Evolutionary conservation across 2,113 vertebrate genomes (phyloP), one percentile per base, ranked within the genome.

Genomic region (Charadrius vociferus): DNA sequence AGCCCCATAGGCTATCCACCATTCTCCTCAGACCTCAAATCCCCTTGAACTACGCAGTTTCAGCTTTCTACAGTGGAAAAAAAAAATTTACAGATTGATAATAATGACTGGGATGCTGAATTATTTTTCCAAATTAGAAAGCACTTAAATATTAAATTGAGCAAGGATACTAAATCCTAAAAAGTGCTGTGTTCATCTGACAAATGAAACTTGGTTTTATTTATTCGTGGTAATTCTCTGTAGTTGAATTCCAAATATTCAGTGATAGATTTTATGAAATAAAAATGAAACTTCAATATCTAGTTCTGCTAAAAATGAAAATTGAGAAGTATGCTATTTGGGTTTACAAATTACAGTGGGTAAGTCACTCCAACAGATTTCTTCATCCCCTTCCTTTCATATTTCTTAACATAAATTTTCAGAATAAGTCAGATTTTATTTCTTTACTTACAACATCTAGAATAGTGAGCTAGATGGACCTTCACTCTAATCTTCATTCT

Each of bases 101-200:
- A 49, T 72, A 81, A 87, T 68, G 93, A 62, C 77, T n/a, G 10
- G 18, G 34, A 91, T 20, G 52, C 16, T 59, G 88, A 92, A 65
- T 86, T 84, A 71, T 73, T 93, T 91, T 70, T 91, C 37, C 58
- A 95, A 91, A 91, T 82, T 72, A 87, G 72, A 87, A 95, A 72
- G 52, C 49, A 91, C 78, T 87, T 93, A 85, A 95, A 84, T 91
- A 95, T 72, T 93, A 94, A 95, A 85, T 84, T 3, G 8, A 89
- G 39, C 24, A 81, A 84, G 70, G 45, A 89, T 37, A 77, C 0
- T 8, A 75, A 17, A 88, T 84, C 39, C 81, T 81, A 41, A n/a
- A 11, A 89, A 91, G 37, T 62, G 66, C 66, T 77, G 45, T 50
- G 53, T 50, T 95, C 79, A 81, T 62, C 58, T 85, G 70, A 89